Conservation (phyloP, 2,113 vertebrate genomes). For the Dromas ardeola region DNA sequence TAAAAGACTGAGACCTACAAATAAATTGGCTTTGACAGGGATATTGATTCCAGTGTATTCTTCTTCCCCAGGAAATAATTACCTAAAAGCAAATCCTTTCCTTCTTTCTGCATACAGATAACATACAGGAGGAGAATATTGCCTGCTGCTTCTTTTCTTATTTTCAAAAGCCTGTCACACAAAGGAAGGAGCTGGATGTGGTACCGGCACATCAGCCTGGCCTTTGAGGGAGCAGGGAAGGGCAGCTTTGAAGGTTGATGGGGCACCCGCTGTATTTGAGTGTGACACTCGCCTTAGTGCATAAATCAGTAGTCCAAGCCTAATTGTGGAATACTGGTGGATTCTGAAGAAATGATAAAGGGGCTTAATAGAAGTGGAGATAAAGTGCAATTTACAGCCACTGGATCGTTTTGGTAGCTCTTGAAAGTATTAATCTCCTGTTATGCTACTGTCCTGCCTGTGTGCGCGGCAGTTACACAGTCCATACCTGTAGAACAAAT, state of each 20-base stretch:
- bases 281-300: background rate
- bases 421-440: background rate
- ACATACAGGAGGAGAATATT: background rate
- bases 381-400: background rate
- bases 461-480: background rate
- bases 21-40: background rate
- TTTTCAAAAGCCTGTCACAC: background rate
- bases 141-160: background rate
- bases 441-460: background rate
- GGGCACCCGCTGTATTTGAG: background rate
- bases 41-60: conserved; percentile 3
- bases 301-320: background rate
- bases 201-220: background rate
- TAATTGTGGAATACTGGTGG: background rate
- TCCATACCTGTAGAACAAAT: background rate
- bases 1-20: background rate
- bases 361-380: background rate
- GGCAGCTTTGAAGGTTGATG: background rate
- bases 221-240: background rate
- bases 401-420: background rate
- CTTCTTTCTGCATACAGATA: background rate
- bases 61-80: background rate
- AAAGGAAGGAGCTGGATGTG: background rate
- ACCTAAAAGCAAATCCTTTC: background rate
- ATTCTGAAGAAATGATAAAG: background rate